These are phyloP conservation scores for Tetramorium simillimum DNA, from an alignment of 1,140 invertebrate species.

Conservation along the genomic window DNA sequence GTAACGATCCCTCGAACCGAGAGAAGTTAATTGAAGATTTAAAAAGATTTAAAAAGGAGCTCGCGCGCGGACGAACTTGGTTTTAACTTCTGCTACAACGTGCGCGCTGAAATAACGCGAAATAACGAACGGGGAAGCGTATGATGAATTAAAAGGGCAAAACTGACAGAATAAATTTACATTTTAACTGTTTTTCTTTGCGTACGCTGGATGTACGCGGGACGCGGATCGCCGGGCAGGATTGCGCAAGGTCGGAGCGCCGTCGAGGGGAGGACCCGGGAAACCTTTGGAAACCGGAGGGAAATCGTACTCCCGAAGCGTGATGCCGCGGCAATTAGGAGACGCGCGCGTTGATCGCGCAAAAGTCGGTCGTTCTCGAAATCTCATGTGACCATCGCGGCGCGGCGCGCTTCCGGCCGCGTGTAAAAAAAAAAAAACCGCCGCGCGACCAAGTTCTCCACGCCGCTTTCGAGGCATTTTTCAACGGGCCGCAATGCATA, in stretches of 20 bases:
- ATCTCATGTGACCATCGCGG: slow-evolving; percentile 30
- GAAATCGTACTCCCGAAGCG: slow-evolving; percentile 11
- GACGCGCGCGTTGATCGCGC: not conserved
- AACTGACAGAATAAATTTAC: slow-evolving; percentile 7
- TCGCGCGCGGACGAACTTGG: not conserved
- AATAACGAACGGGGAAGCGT: not conserved
- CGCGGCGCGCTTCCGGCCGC: slow-evolving; percentile 21
- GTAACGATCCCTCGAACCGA: not conserved
- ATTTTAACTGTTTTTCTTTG: not conserved
- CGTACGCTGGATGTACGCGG: not conserved
- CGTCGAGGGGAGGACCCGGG: not conserved
- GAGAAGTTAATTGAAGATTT: not conserved
- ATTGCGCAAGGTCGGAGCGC: not conserved
- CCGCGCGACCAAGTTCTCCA: not conserved
- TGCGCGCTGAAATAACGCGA: not conserved
- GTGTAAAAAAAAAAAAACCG: not conserved
- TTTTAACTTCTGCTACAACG: not conserved
- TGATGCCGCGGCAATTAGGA: not conserved
- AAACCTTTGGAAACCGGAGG: slow-evolving; percentile 15
- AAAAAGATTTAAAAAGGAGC: not conserved
- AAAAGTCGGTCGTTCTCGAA: slow-evolving; percentile 43
- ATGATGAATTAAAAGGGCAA: not conserved
- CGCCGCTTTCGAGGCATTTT: not conserved
- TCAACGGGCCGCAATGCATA: slow-evolving; percentile 13
- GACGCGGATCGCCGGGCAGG: not conserved